These are phyloP conservation scores for Aphelocoma californica DNA, from an alignment of 2,797 vertebrate genomes.

Conservation along the genomic window DNA sequence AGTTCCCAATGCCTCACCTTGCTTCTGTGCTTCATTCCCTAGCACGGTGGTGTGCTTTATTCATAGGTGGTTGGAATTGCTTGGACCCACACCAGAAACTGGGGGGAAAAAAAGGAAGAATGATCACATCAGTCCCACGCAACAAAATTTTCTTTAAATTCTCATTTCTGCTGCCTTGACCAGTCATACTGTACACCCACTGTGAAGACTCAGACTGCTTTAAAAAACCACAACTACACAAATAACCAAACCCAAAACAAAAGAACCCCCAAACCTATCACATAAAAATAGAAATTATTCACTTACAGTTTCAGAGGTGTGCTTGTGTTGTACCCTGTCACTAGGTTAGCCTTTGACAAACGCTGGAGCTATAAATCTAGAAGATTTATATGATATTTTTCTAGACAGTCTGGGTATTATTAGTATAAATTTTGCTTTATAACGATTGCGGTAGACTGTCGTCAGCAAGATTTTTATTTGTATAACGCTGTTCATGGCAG, in stretches of 20 bases:
- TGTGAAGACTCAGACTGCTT: background rate
- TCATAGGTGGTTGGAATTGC: background rate
- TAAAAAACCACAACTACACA: background rate
- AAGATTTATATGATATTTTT: background rate
- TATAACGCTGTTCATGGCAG: background rate
- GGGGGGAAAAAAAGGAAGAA: background rate
- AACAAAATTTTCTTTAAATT: background rate
- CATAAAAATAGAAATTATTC: background rate
- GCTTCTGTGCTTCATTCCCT: background rate
- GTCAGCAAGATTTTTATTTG: background rate
- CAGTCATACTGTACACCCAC: background rate
- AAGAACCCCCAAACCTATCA: background rate
- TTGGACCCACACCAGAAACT: background rate
- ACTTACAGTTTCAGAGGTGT: background rate
- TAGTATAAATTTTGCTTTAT: background rate
- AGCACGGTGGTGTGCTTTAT: background rate
- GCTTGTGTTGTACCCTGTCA: background rate
- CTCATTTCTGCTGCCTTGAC: background rate
- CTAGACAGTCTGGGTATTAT: background rate
- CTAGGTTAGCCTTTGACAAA: background rate
- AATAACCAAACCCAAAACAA: background rate
- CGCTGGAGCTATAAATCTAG: background rate
- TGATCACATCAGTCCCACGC: background rate
- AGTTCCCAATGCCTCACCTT: background rate
- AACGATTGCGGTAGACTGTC: background rate